phyloP scores from a whole-genome alignment of 2,888 invertebrate genomes.

The Drosophila infuscata region DNA sequence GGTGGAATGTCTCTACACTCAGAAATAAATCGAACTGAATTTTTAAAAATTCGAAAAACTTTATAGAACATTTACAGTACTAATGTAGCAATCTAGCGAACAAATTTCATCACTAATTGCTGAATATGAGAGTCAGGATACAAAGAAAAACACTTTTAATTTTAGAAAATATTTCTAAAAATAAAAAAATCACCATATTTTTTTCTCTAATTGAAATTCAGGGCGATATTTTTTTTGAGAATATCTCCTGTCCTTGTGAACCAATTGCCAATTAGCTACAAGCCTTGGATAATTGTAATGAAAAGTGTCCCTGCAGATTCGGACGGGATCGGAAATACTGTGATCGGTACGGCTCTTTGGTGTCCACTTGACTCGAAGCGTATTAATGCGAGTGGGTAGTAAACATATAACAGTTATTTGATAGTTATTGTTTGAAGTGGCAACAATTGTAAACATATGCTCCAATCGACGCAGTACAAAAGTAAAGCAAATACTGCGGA shows the following conservation, averaged over 20 bases:
- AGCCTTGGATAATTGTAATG: background rate
- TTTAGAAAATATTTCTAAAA: background rate
- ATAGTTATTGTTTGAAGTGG: slow-evolving; percentile 11
- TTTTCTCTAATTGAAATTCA: background rate
- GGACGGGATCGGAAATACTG: background rate
- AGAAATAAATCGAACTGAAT: too few species aligned
- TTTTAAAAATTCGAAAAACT: too few species aligned
- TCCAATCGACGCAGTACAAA: background rate
- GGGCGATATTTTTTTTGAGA: background rate
- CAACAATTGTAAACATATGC: slow-evolving; percentile 12
- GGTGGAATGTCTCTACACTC: too few species aligned
- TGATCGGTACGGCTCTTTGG: too few species aligned
- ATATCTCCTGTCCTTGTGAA: background rate
- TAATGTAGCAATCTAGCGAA: background rate
- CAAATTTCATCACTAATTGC: background rate
- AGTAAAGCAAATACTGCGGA: slow-evolving; percentile 2
- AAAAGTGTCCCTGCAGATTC: background rate
- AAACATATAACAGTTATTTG: background rate
- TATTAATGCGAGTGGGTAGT: background rate
- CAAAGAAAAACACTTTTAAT: background rate
- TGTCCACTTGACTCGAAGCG: too few species aligned
- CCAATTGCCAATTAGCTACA: background rate
- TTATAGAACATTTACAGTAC: too few species aligned
- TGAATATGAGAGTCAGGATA: background rate
- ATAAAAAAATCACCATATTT: too few species aligned